A percentile compares a stretch with the other conserved stretches of the same genome.
phyloP scores from a whole-genome alignment of 2,113 vertebrate species.

The Dipodomys merriami region DNA sequence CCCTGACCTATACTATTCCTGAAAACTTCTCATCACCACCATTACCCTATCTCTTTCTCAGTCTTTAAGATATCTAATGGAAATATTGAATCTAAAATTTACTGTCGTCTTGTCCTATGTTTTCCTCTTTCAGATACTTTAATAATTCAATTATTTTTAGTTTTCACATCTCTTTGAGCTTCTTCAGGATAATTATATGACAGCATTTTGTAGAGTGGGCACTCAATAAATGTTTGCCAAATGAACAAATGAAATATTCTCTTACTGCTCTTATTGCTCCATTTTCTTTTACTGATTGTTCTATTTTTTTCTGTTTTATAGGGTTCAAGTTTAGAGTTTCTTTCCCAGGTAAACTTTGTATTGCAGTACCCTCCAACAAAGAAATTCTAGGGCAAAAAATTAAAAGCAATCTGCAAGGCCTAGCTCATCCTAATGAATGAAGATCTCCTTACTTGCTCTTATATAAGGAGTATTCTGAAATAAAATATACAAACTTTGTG shows the following conservation, averaged over 20 bases:
- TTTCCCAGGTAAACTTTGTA: background rate
- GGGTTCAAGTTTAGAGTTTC: background rate
- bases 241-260: background rate
- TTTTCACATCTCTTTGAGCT: background rate
- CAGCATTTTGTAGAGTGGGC: background rate
- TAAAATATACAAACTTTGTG: background rate
- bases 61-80: background rate
- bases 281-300: slow-evolving; percentile 20
- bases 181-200: background rate
- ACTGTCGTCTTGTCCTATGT: background rate
- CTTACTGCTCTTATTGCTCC: background rate
- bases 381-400: background rate
- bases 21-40: background rate
- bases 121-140: background rate
- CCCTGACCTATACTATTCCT: background rate
- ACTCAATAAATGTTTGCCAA: background rate
- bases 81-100: background rate
- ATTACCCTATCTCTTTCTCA: background rate
- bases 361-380: background rate
- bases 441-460: background rate
- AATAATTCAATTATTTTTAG: background rate
- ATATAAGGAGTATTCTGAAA: background rate
- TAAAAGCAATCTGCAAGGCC: slow-evolving; percentile 9
- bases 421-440: background rate
- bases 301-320: slow-evolving; percentile 5